Base-by-base conservation (phyloP, 2,888 invertebrate species). In the Callyntrura guangdongensis region DNA sequence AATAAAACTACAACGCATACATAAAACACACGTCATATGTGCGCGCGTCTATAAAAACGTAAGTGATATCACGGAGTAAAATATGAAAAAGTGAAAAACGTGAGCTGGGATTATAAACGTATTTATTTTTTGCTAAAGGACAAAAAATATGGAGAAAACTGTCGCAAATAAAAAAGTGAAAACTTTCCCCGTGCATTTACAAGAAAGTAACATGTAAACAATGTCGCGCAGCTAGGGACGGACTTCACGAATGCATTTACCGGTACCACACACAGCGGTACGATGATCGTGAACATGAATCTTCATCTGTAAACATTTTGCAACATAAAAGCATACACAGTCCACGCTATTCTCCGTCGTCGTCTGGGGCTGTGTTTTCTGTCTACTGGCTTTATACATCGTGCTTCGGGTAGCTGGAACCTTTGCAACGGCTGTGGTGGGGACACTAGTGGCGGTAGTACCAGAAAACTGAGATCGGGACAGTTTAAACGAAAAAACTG, bases 71-170 rank as follows among this genome's bases (percentile, higher is more conserved):
- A 20, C 72, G 72, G 20, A 47, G n/a, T 27, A 69, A 72, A 72
- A 72, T 72, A 72, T 72, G 72, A 47, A 17, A 72, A 72, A 72
- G 72, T 72, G 72, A 72, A 72, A 72, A 72, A 72, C 72, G 72
- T 72, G 72, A 72, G 45, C 47, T 72, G 72, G 47, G 67, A 69
- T 69, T 69, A 69, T 69, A 72, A 72, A 72, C 72, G 45, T 47
- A n/a, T 67, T 22, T 14, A 6, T 25, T 67, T n/a, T 17, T 61
- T 61, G n/a, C 61, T 17, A 11, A 53, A 14, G 53, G 5, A 14
- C 53, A 11, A 2, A 53, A 53, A 11, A 53, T 47, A 11, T 47
- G 47, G 11, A 47, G 47, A 53, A 5, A 53, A 53, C n/a, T 36
- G 36, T 36, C 36, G 53, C n/a, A 1, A 61, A 17, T 8, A 61